Evolutionary conservation across 2,888 invertebrate genomes (phyloP), one percentile per base, ranked within the genome.

Genomic region (Spodoptera picta): DNA sequence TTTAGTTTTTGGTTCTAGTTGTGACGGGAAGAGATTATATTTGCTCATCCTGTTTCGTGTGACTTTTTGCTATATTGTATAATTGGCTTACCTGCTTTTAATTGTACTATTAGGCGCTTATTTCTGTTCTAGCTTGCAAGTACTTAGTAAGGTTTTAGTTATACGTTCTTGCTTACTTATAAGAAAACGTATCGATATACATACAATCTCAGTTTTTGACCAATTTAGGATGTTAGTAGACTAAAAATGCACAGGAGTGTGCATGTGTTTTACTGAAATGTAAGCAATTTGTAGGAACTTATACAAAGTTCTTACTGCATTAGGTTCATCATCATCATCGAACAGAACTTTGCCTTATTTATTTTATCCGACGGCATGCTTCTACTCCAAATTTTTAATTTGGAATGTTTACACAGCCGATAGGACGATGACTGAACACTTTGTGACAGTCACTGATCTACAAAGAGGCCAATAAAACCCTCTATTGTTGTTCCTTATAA

Each of bases 401-500:
- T 77, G 46, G 42, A 83, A 87, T 92, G 89, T 93, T 92, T 91
- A 85, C 83, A 85, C 91, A 92, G 92, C 90, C 91, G 91, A 91
- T 83, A 78, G 81, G 80, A 79, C 78, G 84, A 88, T 90, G 90
- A 89, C 88, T 90, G 82, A 84, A 88, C 89, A 82, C 85, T 90
- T 89, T 84, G 88, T 90, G 90, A 90, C 90, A 90, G 88, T 90
- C 88, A 88, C 87, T 84, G 87, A 88, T 90, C 86, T 85, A 90
- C 92, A 90, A 92, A 92, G 90, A 87, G 88, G 92, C 92, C 89
- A 93, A 92, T 92, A 92, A 91, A 90, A 85, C 84, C 81, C 75
- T 78, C 89, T 84, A 89, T 92, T 92, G 91, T 92, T 85, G 80
- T 80, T 77, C 81, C 82, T 84, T 88, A 87, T 86, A 83, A 87